phyloP scores from a whole-genome alignment of 2,797 vertebrate species.

The Limnodromus scolopaceus region DNA sequence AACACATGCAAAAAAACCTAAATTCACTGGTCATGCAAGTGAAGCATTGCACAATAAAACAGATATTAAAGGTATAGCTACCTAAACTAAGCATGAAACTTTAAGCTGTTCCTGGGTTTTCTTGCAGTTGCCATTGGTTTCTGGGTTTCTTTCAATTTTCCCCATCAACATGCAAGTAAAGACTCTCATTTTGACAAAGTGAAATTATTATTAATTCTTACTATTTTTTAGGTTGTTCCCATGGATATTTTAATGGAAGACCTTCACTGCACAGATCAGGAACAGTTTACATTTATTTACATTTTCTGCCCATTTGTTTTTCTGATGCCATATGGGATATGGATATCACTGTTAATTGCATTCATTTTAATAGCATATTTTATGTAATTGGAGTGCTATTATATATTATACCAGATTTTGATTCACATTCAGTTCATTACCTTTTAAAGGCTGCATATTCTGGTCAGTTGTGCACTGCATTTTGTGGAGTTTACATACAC shows the following conservation, averaged over 20 bases:
- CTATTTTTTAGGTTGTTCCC: background rate
- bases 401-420: background rate
- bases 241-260: background rate
- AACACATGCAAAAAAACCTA: background rate
- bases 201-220: background rate
- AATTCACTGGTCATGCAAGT: background rate
- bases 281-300: background rate
- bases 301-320: background rate
- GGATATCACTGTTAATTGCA: background rate
- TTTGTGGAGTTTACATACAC: background rate
- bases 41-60: background rate
- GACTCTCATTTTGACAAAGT: background rate
- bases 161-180: background rate
- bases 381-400: background rate
- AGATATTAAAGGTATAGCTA: background rate
- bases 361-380: background rate
- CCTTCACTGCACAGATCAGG: background rate
- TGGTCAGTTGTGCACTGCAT: background rate
- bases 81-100: background rate
- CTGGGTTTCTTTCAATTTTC: background rate
- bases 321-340: background rate
- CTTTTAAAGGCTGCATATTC: background rate
- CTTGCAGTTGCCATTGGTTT: background rate
- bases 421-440: background rate
- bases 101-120: background rate